These are phyloP conservation scores for Orthosia gothica DNA, from an alignment of 2,888 invertebrate species.

Conservation along the genomic window DNA sequence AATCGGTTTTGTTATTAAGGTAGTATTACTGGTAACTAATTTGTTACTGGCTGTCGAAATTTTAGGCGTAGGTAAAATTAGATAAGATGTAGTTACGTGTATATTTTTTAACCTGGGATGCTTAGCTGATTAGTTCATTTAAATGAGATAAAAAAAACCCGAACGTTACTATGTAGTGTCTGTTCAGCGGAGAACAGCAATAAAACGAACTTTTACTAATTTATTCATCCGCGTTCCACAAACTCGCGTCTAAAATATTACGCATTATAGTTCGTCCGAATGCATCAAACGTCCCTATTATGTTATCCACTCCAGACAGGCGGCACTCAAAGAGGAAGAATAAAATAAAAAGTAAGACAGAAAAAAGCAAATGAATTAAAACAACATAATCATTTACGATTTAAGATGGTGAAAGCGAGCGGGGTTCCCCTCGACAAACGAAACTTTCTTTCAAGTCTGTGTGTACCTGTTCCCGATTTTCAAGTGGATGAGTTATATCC, in stretches of 20 bases:
- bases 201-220: conserved; percentile 76
- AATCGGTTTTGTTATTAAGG: background rate
- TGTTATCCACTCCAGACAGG: conserved; percentile 88
- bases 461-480: conserved; percentile 89
- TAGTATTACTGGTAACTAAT: background rate
- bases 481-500: conserved; percentile 91
- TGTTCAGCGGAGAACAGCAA: conserved; percentile 70
- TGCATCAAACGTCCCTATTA: conserved; percentile 78
- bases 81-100: background rate
- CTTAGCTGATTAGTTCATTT: conserved; percentile 51
- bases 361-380: conserved; percentile 91
- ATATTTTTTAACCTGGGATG: conserved; percentile 53
- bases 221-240: conserved; percentile 76
- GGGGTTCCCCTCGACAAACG: conserved; percentile 87
- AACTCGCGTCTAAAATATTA: conserved; percentile 70
- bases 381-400: conserved; percentile 91
- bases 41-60: conserved; percentile 1
- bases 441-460: conserved; percentile 90
- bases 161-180: conserved; percentile 58
- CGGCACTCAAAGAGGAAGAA: conserved; percentile 87
- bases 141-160: conserved; percentile 55
- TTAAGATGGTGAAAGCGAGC: conserved; percentile 86
- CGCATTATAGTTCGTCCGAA: conserved; percentile 69
- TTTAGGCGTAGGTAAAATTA: background rate
- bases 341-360: conserved; percentile 85